These are phyloP conservation scores for Coptodon bakossiorum DNA, from an alignment of 2,113 vertebrate genomes.

Conservation along the genomic window DNA sequence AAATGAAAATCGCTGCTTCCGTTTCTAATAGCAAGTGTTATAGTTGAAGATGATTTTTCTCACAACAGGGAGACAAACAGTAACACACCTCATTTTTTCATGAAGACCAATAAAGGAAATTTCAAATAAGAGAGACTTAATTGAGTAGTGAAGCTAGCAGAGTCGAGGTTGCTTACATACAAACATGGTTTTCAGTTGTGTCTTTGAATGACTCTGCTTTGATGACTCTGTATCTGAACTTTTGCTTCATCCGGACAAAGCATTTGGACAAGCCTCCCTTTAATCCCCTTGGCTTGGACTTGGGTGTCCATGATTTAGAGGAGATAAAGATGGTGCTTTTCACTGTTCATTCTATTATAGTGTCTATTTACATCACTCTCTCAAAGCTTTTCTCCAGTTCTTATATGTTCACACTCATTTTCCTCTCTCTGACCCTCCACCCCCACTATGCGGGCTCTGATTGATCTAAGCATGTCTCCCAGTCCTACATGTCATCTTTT, in stretches of 20 bases:
- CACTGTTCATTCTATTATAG: constrained; percentile 2
- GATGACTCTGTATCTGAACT: background rate
- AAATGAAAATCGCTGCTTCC: background rate
- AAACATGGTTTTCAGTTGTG: background rate
- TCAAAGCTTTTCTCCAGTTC: constrained; percentile 55
- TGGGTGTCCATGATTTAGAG: constrained; percentile 23
- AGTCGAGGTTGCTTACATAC: background rate
- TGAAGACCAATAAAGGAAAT: background rate
- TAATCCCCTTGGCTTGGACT: constrained; percentile 27
- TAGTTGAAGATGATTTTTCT: background rate
- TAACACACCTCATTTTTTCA: background rate
- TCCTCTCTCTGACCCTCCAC: background rate
- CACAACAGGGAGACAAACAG: background rate
- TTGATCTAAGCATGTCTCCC: constrained; percentile 68
- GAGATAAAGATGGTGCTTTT: constrained; percentile 39
- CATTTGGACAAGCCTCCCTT: constrained; percentile 19
- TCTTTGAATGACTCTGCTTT: background rate
- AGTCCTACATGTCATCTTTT: constrained; percentile 72
- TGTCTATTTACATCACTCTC: constrained; percentile 47
- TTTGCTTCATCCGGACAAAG: constrained; percentile 17
- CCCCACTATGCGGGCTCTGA: constrained; percentile 22
- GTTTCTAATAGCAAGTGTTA: background rate
- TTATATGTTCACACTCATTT: constrained; percentile 9
- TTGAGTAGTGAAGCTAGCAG: background rate
- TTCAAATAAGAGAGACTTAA: background rate